Percentiles rank a stretch among this genome's conserved stretches.
Conservation (phyloP, 2,113 vertebrate genomes). For the Ophiodon elongatus region DNA sequence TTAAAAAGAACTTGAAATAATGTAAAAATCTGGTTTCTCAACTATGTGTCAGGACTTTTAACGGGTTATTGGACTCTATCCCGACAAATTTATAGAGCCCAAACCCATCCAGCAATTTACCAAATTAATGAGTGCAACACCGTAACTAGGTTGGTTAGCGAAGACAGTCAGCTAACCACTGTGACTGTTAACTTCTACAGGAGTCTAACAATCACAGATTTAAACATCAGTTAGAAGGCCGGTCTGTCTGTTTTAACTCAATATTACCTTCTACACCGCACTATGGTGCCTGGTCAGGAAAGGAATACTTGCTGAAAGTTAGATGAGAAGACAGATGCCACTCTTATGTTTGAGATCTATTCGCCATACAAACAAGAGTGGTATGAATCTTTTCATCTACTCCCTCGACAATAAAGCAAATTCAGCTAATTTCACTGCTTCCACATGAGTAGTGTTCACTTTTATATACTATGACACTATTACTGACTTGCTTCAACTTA, state of each 20-base stretch:
- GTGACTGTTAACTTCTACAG: not conserved
- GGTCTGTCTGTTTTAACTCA: not conserved
- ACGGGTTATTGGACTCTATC: slow-evolving; percentile 46
- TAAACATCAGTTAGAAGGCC: not conserved
- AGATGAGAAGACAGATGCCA: not conserved
- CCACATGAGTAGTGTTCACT: not conserved
- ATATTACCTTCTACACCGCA: too few species aligned
- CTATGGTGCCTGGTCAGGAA: not conserved
- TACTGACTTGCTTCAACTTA: not conserved
- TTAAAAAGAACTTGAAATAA: slow-evolving; percentile 56
- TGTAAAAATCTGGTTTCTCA: slow-evolving; percentile 64
- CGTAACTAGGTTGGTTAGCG: not conserved
- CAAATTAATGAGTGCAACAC: slow-evolving; percentile 34
- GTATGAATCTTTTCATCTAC: not conserved
- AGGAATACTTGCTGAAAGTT: not conserved
- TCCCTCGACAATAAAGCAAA: not conserved
- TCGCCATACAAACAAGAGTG: not conserved
- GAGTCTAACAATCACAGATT: not conserved
- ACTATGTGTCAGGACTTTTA: slow-evolving; percentile 47
- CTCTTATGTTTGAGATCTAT: not conserved
- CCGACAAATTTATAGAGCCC: slow-evolving; percentile 47
- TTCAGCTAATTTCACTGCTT: not conserved
- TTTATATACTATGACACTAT: slow-evolving; percentile 4
- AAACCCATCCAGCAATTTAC: slow-evolving; percentile 3
- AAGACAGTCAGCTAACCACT: not conserved